Percentiles rank a stretch among this genome's conserved stretches.
Evolutionary conservation across 2,888 invertebrate genomes (phyloP).

Genomic region (Alentia gelatinosa): DNA sequence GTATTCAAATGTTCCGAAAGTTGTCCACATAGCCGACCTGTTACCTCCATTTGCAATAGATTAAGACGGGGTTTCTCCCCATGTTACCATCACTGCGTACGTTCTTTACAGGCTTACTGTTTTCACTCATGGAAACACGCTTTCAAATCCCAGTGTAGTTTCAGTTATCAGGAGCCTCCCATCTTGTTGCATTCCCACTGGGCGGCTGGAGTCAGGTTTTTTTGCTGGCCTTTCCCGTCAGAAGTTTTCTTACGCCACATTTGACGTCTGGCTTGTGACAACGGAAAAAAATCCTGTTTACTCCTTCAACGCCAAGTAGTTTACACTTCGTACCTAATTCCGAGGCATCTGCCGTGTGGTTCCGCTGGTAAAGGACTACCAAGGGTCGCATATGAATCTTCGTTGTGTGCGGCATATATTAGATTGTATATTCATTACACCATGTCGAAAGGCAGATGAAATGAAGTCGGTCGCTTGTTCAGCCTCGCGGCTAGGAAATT

Average conservation of each 20-base stretch:
- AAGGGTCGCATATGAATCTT: not conserved
- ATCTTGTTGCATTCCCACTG: not conserved
- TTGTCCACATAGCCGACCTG: too few relatives aligned
- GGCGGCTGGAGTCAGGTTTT: too few relatives aligned
- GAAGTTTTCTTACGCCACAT: not conserved
- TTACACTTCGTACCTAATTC: not conserved
- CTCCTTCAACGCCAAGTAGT: not conserved
- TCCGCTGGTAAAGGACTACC: not conserved
- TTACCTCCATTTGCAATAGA: too few relatives aligned
- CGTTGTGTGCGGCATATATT: not conserved
- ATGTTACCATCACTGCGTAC: too few relatives aligned
- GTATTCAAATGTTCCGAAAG: too few relatives aligned
- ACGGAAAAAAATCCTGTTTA: not conserved
- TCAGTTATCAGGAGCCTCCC: not conserved
- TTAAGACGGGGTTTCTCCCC: too few relatives aligned
- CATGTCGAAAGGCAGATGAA: not conserved
- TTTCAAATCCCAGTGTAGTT: too few relatives aligned
- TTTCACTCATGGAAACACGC: too few relatives aligned
- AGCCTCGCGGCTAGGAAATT: not conserved
- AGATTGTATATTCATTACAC: conserved; percentile 2
- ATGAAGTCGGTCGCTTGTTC: not conserved
- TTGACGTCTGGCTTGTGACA: not conserved
- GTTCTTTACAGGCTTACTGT: too few relatives aligned
- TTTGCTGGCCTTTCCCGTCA: not conserved
- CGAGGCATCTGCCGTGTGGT: not conserved